phyloP scores from a whole-genome alignment of 2,888 invertebrate genomes.

The Dysmachus trigonus region DNA sequence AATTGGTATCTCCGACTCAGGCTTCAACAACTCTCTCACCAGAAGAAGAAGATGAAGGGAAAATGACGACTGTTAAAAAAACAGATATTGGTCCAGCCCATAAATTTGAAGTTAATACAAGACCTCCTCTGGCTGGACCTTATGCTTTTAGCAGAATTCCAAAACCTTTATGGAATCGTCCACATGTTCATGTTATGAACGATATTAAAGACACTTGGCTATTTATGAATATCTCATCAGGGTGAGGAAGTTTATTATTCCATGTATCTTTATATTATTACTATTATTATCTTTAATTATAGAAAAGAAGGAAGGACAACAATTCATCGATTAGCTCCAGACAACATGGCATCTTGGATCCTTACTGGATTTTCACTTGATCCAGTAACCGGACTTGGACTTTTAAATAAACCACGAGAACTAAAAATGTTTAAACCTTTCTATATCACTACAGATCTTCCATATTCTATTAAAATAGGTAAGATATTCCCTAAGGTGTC shows the following conservation, averaged over 20 bases:
- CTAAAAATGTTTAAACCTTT: constrained; percentile 83
- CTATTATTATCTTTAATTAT: too few species aligned
- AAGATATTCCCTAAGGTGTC: background rate
- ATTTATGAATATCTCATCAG: constrained; percentile 82
- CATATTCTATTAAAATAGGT: constrained; percentile 81
- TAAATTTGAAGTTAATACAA: constrained; percentile 70
- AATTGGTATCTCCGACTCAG: background rate
- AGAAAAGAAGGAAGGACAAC: constrained; percentile 70
- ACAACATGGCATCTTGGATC: constrained; percentile 85
- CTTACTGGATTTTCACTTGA: constrained; percentile 85
- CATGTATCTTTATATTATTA: too few species aligned
- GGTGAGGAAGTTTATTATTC: constrained; percentile 69
- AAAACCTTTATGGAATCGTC: constrained; percentile 80
- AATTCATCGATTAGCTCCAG: constrained; percentile 75
- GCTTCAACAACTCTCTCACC: constrained; percentile 39
- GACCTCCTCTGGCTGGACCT: constrained; percentile 86
- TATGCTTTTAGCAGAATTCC: constrained; percentile 91
- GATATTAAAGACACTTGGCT: constrained; percentile 83
- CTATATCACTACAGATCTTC: constrained; percentile 85
- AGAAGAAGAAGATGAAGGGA: constrained; percentile 55
- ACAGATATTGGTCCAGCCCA: constrained; percentile 64
- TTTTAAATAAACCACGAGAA: constrained; percentile 74
- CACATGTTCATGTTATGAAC: constrained; percentile 80
- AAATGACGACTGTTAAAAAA: constrained; percentile 60
- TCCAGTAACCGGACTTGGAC: constrained; percentile 78